Base-by-base conservation (phyloP, 2,113 vertebrate species). In the Melierax canorus region DNA sequence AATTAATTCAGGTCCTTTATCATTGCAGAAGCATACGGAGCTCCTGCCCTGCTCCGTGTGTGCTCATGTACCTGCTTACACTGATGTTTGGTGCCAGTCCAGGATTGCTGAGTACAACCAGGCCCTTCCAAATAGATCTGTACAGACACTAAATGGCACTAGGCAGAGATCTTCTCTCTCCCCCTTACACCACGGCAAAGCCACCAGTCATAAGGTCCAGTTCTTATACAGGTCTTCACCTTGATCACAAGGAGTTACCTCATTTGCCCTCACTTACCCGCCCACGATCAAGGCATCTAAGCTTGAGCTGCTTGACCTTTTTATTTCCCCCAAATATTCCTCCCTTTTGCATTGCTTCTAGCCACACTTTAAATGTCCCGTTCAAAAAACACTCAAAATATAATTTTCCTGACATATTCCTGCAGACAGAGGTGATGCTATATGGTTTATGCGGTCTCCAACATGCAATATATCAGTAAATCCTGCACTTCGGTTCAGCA, bases 391-490 rank as follows among this genome's bases (percentile, higher is more conserved):
- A 29, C 23, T 21, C 23, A 19, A 39, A 58, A 38, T 17, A 5
- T 1, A 3, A 4, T 12, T 62, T 77, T 56, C 56, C 41, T 59
- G 27, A 34, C 6, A 2, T 36, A 36, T 38, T 53, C 51, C 60
- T 74, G 45, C 55, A 90, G 41, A 29, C 7, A 71, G 38, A 4
- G 3, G 27, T 48, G 73, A 24, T 48, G 46, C 5, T 53, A 1
- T 14, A 3, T 6, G 30, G 29, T 63, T 86, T 50, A 11, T 20
- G n/a, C 20, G 8, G 15, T 30, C 12, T 59, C 34, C 60, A 59
- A 21, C 10, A 11, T 6, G 16, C 9, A 79, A 6, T 3, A 0
- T 15, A 6, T 12, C 7, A 0, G 14, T 29, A 67, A 82, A 75
- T 45, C 41, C 55, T 50, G 21, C 8, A 2, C 9, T 30, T 43